These are phyloP conservation scores for Neoarius graeffei DNA, from an alignment of 2,113 vertebrate genomes.

Conservation along the genomic window DNA sequence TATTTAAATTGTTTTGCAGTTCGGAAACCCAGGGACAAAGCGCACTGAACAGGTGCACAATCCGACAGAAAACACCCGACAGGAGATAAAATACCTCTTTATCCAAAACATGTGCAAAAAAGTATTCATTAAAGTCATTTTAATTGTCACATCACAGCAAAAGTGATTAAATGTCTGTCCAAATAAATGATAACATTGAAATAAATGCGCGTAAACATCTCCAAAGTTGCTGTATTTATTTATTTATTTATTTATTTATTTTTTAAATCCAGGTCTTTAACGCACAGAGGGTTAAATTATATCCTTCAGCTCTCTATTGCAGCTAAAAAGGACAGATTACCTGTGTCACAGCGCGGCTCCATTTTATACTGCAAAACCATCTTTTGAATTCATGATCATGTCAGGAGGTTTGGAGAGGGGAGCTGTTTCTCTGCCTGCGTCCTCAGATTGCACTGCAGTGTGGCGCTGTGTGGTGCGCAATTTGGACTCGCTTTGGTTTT, in stretches of 20 bases:
- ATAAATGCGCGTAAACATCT: not conserved
- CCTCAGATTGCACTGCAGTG: not conserved
- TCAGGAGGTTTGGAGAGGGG: no score
- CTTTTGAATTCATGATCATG: not conserved
- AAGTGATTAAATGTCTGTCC: no score
- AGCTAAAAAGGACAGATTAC: not conserved
- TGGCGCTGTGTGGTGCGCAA: not conserved
- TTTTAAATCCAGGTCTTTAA: not conserved
- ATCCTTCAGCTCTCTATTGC: not conserved
- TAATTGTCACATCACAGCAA: no score
- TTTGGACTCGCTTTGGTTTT: slow-evolving; percentile 20
- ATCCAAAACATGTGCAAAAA: no score
- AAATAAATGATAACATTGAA: not conserved
- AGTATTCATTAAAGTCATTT: no score
- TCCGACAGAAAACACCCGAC: no score
- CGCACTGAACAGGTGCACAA: no score
- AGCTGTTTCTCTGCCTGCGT: not conserved
- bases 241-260: no score
- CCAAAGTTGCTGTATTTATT: no score
- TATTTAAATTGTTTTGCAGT: no score
- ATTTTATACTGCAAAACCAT: not conserved
- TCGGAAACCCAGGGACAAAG: no score
- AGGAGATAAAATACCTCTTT: no score
- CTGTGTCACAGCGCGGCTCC: not conserved
- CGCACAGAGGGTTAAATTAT: not conserved